Percentiles rank a stretch among this genome's conserved stretches.
Evolutionary conservation across 1,140 invertebrate species (phyloP).

Genomic region (Acromyrmex heyeri): DNA sequence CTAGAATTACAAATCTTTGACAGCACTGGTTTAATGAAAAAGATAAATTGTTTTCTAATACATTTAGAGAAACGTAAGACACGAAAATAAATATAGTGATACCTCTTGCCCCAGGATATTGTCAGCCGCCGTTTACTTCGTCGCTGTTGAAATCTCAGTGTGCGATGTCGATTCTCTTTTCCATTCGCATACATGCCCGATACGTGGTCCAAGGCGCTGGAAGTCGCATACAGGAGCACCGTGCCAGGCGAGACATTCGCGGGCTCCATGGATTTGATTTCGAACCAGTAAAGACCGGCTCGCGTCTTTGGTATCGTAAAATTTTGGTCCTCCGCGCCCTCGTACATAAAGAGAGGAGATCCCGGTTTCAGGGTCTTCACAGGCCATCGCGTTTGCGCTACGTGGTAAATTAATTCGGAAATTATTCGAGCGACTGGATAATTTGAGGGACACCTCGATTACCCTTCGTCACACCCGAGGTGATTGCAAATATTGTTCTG

Average conservation of each 20-base stretch:
- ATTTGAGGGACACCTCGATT: background rate
- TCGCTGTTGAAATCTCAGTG: slow-evolving; percentile 83
- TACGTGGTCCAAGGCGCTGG: slow-evolving; percentile 80
- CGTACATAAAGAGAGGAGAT: slow-evolving; percentile 83
- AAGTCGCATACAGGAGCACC: slow-evolving; percentile 84
- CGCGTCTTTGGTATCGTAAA: slow-evolving; percentile 83
- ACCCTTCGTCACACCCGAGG: background rate
- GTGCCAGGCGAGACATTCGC: slow-evolving; percentile 76
- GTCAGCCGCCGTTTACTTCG: slow-evolving; percentile 83
- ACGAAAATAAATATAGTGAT: background rate
- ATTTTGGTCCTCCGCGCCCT: slow-evolving; percentile 83
- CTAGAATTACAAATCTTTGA: too few species aligned
- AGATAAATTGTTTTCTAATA: background rate
- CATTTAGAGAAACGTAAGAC: background rate
- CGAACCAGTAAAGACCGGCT: slow-evolving; percentile 85
- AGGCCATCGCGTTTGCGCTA: slow-evolving; percentile 81
- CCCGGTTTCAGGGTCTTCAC: slow-evolving; percentile 83
- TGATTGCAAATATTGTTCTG: slow-evolving; percentile 12
- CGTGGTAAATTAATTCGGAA: slow-evolving; percentile 33
- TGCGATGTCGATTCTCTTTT: slow-evolving; percentile 77
- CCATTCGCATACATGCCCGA: slow-evolving; percentile 76
- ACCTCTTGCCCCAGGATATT: slow-evolving; percentile 85
- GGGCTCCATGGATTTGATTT: slow-evolving; percentile 81
- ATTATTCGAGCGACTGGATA: slow-evolving; percentile 30
- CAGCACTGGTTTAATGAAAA: background rate